A percentile compares a stretch with the other conserved stretches of the same genome.
Evolutionary conservation across 2,888 invertebrate genomes (phyloP).

Genomic region (Gastracanthus pulcherrimus): DNA sequence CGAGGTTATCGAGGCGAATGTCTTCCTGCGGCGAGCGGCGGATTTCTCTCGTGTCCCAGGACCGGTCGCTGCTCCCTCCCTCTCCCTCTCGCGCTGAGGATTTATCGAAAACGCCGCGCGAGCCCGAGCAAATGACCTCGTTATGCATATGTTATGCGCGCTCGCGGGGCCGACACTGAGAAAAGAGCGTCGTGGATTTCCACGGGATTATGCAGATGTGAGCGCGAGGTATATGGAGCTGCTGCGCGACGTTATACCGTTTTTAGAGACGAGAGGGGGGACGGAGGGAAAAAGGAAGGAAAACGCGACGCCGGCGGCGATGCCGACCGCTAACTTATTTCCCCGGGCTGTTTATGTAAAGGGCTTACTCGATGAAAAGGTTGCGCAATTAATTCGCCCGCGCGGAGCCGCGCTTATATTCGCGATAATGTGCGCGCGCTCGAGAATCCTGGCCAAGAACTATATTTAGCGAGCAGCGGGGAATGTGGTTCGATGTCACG

Average conservation of each 20-base stretch:
- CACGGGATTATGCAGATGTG: constrained; percentile 37
- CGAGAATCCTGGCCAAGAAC: neutral
- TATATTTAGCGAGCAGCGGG: neutral
- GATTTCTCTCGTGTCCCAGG: neutral
- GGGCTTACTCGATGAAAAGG: constrained; percentile 12
- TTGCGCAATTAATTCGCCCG: constrained; percentile 26
- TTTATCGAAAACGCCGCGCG: constrained; percentile 27
- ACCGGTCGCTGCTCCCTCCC: neutral
- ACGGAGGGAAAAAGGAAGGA: neutral
- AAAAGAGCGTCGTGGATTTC: constrained; percentile 9
- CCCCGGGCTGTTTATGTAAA: constrained; percentile 7
- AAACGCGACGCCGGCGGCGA: neutral
- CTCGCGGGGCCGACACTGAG: neutral
- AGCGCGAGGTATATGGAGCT: neutral
- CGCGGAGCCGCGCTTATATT: neutral
- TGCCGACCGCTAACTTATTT: constrained; percentile 15
- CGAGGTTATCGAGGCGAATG: neutral
- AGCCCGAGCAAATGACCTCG: constrained; percentile 39
- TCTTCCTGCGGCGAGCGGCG: neutral
- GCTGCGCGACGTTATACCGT: too few species aligned
- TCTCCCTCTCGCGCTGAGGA: neutral
- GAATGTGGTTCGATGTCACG: neutral
- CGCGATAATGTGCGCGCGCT: too few species aligned
- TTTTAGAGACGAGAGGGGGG: neutral
- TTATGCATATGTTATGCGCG: constrained; percentile 19